These are phyloP conservation scores for Trididemnum nubilum DNA, from an alignment of 23 tunicate genomes.

Conservation along the genomic window DNA sequence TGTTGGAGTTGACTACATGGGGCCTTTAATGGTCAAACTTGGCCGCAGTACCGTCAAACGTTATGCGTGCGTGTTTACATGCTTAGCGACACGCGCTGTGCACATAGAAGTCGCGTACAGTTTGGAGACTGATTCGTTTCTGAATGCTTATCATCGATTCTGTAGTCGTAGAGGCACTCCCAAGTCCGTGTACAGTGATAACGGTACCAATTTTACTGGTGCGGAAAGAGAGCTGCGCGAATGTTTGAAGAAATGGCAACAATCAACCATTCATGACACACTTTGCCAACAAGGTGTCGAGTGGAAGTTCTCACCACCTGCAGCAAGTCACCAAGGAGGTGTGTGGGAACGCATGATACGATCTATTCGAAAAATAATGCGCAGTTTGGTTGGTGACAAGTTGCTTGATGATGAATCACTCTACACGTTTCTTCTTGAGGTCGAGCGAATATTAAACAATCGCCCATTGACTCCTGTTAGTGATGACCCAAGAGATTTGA, in stretches of 20 bases:
- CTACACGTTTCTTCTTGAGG: not conserved
- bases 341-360: constrained; percentile 44
- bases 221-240: constrained; percentile 33
- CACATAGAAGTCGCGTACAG: constrained; percentile 39
- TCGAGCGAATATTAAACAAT: constrained; percentile 9
- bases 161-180: constrained; percentile 28
- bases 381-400: not conserved
- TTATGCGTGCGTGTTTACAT: constrained; percentile 31
- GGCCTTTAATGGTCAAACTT: constrained; percentile 35
- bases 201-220: constrained; percentile 29
- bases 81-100: constrained; percentile 48
- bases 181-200: constrained; percentile 8
- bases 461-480: constrained; percentile 13
- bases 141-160: constrained; percentile 27
- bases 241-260: constrained; percentile 26
- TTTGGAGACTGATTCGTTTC: constrained; percentile 34
- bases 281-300: constrained; percentile 1
- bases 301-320: constrained; percentile 5
- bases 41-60: constrained; percentile 40
- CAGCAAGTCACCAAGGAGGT: constrained; percentile 23
- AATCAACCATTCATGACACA: not conserved
- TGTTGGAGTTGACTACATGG: constrained; percentile 36
- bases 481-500: constrained; percentile 19
- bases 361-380: constrained; percentile 24
- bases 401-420: not conserved